A percentile compares a stretch with the other conserved stretches of the same genome.
Evolutionary conservation across 2,797 vertebrate species (phyloP).

Genomic region (Mionectes olivaceus): DNA sequence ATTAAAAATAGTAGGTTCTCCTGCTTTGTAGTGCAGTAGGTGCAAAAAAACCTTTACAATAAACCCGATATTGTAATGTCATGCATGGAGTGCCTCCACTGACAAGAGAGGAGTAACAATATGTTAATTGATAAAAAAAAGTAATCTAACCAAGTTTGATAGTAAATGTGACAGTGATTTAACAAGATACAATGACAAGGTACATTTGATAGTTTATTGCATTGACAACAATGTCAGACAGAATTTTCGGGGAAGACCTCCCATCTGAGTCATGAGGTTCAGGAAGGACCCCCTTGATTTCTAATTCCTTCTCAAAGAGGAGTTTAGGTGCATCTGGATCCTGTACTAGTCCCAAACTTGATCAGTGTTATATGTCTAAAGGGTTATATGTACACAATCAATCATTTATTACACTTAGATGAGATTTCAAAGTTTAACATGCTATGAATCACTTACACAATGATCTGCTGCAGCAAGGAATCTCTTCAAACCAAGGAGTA

Average conservation of each 20-base stretch:
- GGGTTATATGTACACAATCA: not conserved
- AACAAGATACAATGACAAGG: not conserved
- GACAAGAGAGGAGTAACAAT: not conserved
- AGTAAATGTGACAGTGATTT: fast-evolving
- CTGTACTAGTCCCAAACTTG: not conserved
- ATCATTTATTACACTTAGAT: not conserved
- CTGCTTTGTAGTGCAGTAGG: not conserved
- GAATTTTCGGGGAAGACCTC: not conserved
- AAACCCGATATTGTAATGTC: not conserved
- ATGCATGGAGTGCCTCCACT: not conserved
- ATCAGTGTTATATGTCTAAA: not conserved
- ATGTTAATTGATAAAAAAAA: not conserved
- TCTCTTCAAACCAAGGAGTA: not conserved
- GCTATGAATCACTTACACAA: not conserved
- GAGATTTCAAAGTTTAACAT: not conserved
- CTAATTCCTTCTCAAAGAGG: not conserved
- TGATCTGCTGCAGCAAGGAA: not conserved
- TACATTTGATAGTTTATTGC: not conserved
- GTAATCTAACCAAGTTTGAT: not conserved
- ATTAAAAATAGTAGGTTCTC: not conserved
- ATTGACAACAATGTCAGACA: not conserved
- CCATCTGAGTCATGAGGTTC: not conserved
- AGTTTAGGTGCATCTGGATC: not conserved
- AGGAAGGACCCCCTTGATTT: not conserved
- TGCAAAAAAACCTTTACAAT: not conserved